These are phyloP conservation scores for Nasua narica DNA, from an alignment of 2,797 vertebrate species.

Conservation along the genomic window DNA sequence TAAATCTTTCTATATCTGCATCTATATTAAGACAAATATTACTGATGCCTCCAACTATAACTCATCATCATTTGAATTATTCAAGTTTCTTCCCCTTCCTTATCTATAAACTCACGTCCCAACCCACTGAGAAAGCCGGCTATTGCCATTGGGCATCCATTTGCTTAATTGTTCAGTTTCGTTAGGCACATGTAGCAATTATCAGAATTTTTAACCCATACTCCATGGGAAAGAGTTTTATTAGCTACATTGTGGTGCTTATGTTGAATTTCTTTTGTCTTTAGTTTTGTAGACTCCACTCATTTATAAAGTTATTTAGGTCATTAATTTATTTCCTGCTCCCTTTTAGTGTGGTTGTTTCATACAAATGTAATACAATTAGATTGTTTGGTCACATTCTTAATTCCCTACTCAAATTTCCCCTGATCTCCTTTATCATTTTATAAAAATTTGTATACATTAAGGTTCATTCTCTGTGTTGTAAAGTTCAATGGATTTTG, in stretches of 20 bases:
- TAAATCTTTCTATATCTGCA: neutral
- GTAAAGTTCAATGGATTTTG: neutral
- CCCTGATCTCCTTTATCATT: neutral
- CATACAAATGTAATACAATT: neutral
- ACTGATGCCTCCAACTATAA: neutral
- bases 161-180: neutral
- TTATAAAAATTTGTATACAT: neutral
- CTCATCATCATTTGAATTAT: neutral
- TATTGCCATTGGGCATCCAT: neutral
- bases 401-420: neutral
- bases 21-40: neutral
- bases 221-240: neutral
- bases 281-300: neutral
- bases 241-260: neutral
- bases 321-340: neutral
- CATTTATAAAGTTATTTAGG: neutral
- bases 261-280: neutral
- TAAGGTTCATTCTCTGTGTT: neutral
- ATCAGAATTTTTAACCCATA: neutral
- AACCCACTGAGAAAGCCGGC: neutral
- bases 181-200: neutral
- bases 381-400: neutral
- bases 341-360: neutral
- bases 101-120: neutral
- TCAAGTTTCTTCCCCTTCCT: neutral